A percentile compares a stretch with the other conserved stretches of the same genome.
These are phyloP conservation scores for Plectrocnemia conspersa DNA, from an alignment of 1,140 invertebrate genomes.

Conservation along the genomic window DNA sequence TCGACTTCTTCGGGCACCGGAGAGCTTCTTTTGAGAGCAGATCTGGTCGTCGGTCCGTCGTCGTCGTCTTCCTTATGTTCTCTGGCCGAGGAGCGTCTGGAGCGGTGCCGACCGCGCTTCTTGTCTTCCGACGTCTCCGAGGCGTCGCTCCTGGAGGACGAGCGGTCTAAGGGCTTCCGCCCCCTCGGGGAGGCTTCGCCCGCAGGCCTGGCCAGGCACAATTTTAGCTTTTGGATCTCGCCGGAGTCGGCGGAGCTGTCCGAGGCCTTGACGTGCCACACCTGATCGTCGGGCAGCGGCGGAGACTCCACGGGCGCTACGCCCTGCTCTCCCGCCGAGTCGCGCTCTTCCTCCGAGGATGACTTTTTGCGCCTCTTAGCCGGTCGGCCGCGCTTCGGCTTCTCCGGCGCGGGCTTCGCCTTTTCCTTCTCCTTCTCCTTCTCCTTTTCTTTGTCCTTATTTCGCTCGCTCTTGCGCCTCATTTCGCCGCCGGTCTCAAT, in stretches of 20 bases:
- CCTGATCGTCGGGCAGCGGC: constrained; percentile 8
- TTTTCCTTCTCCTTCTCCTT: constrained; percentile 16
- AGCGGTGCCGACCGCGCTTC: constrained; percentile 22
- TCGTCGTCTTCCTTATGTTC: constrained; percentile 6
- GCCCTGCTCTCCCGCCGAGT: constrained; percentile 15
- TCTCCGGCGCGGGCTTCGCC: no score
- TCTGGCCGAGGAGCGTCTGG: constrained; percentile 19
- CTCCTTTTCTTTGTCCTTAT: constrained; percentile 25
- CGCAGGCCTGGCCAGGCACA: constrained; percentile 29
- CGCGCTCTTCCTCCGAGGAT: constrained; percentile 25
- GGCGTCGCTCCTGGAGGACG: constrained; percentile 12
- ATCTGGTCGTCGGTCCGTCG: no score
- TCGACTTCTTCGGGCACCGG: background rate
- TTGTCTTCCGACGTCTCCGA: constrained; percentile 25
- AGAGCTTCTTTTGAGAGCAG: no score
- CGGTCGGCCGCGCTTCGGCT: constrained; percentile 29
- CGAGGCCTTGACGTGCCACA: constrained; percentile 31
- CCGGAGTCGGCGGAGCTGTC: constrained; percentile 24
- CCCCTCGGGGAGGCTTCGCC: constrained; percentile 18
- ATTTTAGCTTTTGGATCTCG: constrained; percentile 32
- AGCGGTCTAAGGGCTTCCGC: constrained; percentile 19
- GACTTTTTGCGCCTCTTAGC: constrained; percentile 31
- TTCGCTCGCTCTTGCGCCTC: constrained; percentile 32
- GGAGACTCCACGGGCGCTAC: background rate
- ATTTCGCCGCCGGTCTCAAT: constrained; percentile 11